phyloP scores from a whole-genome alignment of 1,140 invertebrate genomes.

The Eubasilissa regina region DNA sequence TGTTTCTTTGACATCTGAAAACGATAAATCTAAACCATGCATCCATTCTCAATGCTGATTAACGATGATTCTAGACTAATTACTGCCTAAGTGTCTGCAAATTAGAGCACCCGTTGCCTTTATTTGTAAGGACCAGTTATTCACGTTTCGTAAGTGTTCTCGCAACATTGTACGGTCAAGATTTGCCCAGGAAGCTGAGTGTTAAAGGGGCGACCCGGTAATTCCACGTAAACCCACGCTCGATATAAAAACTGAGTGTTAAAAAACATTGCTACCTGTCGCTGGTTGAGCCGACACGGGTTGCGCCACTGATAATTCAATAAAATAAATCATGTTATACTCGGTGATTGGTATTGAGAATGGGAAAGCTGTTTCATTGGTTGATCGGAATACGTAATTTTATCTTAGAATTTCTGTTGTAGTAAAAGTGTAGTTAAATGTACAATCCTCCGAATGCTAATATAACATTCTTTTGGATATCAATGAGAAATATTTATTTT shows the following conservation, averaged over 20 bases:
- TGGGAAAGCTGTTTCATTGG: too few relatives aligned
- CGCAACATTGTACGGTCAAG: neutral
- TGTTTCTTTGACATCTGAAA: neutral
- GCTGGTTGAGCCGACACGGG: neutral
- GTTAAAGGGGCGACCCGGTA: neutral
- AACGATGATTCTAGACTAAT: neutral
- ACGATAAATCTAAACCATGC: constrained; percentile 1
- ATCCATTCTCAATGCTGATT: neutral
- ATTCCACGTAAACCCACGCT: constrained; percentile 15
- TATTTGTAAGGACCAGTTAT: neutral
- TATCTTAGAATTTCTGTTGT: too few relatives aligned
- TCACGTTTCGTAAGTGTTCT: neutral
- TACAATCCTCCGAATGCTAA: too few relatives aligned
- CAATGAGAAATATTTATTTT: too few relatives aligned
- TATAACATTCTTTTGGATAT: too few relatives aligned
- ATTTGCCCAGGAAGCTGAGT: neutral
- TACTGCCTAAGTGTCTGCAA: neutral
- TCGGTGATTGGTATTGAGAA: too few relatives aligned
- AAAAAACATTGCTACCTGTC: too few relatives aligned
- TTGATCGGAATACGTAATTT: too few relatives aligned
- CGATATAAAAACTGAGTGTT: neutral
- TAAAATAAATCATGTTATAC: neutral
- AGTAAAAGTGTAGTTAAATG: too few relatives aligned
- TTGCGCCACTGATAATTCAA: constrained; percentile 5
- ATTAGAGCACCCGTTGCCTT: constrained; percentile 6